These are phyloP conservation scores for Arion vulgaris DNA, from an alignment of 1,140 invertebrate genomes.

Conservation along the genomic window DNA sequence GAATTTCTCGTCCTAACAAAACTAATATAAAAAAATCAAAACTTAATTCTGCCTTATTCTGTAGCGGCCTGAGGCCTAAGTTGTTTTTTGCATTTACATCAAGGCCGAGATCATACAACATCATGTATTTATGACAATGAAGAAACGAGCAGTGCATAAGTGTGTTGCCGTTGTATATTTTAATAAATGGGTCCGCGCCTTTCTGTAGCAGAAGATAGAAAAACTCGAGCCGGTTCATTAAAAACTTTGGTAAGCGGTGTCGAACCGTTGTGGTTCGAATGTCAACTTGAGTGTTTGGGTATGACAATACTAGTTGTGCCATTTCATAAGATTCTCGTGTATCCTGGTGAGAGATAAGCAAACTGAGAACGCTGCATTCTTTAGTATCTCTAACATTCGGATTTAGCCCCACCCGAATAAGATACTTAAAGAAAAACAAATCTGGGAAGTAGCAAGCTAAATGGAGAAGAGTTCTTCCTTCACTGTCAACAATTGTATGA, in stretches of 20 bases:
- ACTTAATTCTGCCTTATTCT: constrained; percentile 25
- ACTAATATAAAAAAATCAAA: constrained; percentile 37
- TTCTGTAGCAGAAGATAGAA: constrained; percentile 21
- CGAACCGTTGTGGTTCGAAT: not conserved
- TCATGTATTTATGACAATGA: constrained; percentile 20
- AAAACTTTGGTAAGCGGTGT: constrained; percentile 12
- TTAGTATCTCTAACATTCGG: constrained; percentile 28
- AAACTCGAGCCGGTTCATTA: constrained; percentile 19
- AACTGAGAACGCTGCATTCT: constrained; percentile 20
- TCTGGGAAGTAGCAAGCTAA: constrained; percentile 37
- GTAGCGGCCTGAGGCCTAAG: constrained; percentile 7
- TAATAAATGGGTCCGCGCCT: constrained; percentile 25
- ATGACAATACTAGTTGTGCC: constrained; percentile 7
- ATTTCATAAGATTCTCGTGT: not conserved
- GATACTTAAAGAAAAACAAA: constrained; percentile 21
- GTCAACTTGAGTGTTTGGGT: constrained; percentile 20
- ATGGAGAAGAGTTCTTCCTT: constrained; percentile 33
- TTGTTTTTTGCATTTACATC: constrained; percentile 27
- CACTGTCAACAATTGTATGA: constrained; percentile 16
- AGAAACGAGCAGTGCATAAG: constrained; percentile 36
- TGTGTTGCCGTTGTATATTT: constrained; percentile 14
- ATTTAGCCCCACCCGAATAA: constrained; percentile 6
- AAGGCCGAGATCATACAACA: constrained; percentile 32
- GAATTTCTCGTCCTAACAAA: constrained; percentile 22
- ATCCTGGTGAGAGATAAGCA: constrained; percentile 30